Evolutionary conservation across 2,113 vertebrate species (phyloP).

Genomic region (Athene cunicularia): DNA sequence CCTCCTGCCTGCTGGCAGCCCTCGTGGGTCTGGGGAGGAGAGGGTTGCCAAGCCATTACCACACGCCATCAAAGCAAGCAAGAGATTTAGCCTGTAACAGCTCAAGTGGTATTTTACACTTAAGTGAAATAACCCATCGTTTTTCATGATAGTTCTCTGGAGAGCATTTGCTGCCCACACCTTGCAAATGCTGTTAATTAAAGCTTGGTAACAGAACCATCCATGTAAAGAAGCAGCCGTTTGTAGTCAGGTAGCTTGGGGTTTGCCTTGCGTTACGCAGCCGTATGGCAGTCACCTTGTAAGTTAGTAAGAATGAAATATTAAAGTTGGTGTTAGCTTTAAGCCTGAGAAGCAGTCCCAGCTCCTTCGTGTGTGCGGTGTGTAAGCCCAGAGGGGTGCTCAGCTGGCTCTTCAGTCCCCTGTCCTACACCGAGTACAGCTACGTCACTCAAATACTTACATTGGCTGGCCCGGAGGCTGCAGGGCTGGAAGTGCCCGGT

Average conservation of each 20-base stretch:
- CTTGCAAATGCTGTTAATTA: neutral
- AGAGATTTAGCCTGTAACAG: neutral
- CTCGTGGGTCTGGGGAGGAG: too few species aligned
- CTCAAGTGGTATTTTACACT: neutral
- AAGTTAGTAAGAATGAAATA: neutral
- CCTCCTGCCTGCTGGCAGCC: neutral
- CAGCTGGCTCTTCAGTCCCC: neutral
- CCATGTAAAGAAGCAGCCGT: neutral
- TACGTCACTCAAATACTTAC: rapidly evolving
- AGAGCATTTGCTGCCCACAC: neutral
- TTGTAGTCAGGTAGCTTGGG: too few species aligned
- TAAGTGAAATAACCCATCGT: neutral
- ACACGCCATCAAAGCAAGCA: neutral
- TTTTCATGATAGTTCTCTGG: neutral
- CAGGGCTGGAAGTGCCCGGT: neutral
- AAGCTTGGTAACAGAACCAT: neutral
- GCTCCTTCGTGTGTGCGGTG: rapidly evolving
- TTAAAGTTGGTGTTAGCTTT: neutral
- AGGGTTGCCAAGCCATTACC: neutral
- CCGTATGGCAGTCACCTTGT: neutral
- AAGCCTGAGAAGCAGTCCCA: neutral
- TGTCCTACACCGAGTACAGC: neutral
- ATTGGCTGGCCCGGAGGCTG: neutral
- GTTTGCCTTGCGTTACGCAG: neutral
- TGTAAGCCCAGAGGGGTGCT: neutral